Evolutionary conservation across 2,113 vertebrate species (phyloP), one percentile per base, ranked within the genome.

Genomic region (Rhinoptilus africanus): DNA sequence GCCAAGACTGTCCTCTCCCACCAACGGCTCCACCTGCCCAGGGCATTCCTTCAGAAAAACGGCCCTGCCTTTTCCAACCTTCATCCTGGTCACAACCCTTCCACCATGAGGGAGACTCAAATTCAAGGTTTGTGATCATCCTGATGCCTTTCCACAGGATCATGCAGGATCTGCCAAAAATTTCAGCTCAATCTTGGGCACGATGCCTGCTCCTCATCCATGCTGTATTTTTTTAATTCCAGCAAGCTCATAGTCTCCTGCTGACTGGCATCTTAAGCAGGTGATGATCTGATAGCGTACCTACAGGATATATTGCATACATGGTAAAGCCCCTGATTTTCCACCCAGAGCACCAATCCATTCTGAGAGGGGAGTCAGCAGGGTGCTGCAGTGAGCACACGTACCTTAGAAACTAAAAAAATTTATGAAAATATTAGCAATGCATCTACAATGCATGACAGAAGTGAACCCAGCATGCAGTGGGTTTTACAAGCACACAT

Each of bases 91-190:
- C 86, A 76, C 14, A 76, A 53, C 35, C 10, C 11, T 35, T 51
- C 34, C 64, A 77, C 60, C 41, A 16, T 0, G 3, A 93, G 48
- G 23, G 43, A 53, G 20, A 41, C 53, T 43, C 0, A 0, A 17
- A 62, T 30, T 74, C 24, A 27, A 53, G 81, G 79, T 35, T 17
- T n/a, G 0, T 2, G 12, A 45, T 22, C 43, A 75, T 28, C 35
- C 32, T 10, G 7, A 45, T 51, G 14, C 27, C 19, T 35, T 28
- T 47, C 75, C 82, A 85, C 4, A 1, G 14, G 30, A 66, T 34
- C 23, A 9, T 4, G 28, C 28, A 45, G 32, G 22, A 72, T 30
- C 35, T 64, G 56, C 34, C 88, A 88, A 56, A 85, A 86, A 45
- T 28, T 62, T 69, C 76, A 73, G n/a, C 68, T 35, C 53, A 68